Base-by-base conservation (phyloP, 2,888 invertebrate species). In the Arge pagana region DNA sequence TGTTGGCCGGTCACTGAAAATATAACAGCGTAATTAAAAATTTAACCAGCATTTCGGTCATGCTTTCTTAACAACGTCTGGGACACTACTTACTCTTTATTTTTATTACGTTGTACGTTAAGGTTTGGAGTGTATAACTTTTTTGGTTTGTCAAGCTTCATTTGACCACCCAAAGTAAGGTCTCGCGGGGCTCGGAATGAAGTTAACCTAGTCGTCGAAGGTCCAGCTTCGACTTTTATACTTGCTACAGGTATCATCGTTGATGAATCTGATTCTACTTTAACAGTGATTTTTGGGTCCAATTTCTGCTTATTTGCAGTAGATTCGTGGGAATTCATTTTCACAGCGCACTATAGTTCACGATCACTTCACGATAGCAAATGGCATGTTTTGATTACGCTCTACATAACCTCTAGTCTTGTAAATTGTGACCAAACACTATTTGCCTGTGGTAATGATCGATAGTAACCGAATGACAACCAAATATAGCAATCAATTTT, bases 111-210 rank as follows among this genome's bases (percentile, higher is more conserved):
- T 40, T 72, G 74, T n/a, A 66, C 74, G 64, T 76, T 76, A 21
- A 76, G 48, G 57, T 77, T 77, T 23, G 77, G 77, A 3, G 60
- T 65, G 37, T 72, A 76, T 3, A 71, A 45, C 58, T 70, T 74
- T 48, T 71, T 76, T 1, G 68, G 53, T 52, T 70, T 76, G 36
- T 74, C 73, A 40, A 60, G 57, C 51, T 71, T 72, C 10, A 68
- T 50, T 45, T 63, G 70, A 16, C 71, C 74, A 26, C 74, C 74
- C n/a, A 77, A 59, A 3, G 74, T 76, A 35, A 76, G 65, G 57
- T 77, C 76, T 26, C 77, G 65, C 11, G 75, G 72, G 13, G 66
- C 53, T 36, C 71, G 62, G 48, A 73, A 76, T 10, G 77, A 76
- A 31, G 74, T 68, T 36, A 77, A 56, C 31, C 75, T 67, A 1